phyloP scores from a whole-genome alignment of 2,888 invertebrate species.

The Diabrotica balteata region DNA sequence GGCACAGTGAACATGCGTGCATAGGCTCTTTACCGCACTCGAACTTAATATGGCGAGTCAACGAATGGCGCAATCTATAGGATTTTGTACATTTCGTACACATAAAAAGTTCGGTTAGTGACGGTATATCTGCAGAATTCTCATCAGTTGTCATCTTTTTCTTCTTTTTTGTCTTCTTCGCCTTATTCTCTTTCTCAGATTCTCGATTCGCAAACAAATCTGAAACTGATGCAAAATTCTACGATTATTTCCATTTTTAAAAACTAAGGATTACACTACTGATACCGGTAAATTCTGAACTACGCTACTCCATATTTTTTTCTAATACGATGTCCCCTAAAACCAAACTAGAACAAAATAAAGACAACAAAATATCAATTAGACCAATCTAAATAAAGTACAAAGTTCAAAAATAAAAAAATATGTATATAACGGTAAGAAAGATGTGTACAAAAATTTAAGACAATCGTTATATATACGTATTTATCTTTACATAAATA shows the following conservation, averaged over 20 bases:
- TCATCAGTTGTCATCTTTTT: slow-evolving; percentile 16
- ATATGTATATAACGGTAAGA: too few relatives aligned
- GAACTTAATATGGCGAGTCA: slow-evolving; percentile 64
- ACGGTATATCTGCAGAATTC: slow-evolving; percentile 27
- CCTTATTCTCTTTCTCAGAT: slow-evolving; percentile 34
- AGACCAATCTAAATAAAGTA: too few relatives aligned
- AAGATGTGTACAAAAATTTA: too few relatives aligned
- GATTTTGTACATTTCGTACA: slow-evolving; percentile 63
- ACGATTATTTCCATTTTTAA: slow-evolving; percentile 1
- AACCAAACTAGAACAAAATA: too few relatives aligned
- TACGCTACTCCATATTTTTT: too few relatives aligned
- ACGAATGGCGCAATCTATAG: slow-evolving; percentile 62
- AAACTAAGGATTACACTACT: too few relatives aligned
- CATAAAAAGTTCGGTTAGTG: slow-evolving; percentile 48
- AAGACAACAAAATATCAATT: too few relatives aligned
- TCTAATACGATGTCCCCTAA: too few relatives aligned
- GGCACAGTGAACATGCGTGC: slow-evolving; percentile 69
- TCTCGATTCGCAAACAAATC: slow-evolving; percentile 15
- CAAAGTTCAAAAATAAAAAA: too few relatives aligned
- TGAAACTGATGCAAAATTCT: slow-evolving; percentile 17
- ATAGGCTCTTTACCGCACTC: slow-evolving; percentile 67
- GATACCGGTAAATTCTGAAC: too few relatives aligned
- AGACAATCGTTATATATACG: too few relatives aligned
- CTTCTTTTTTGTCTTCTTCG: slow-evolving; percentile 8
- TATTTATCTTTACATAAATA: too few relatives aligned